phyloP scores from a whole-genome alignment of 2,113 vertebrate species.

The Donacobius atricapilla region DNA sequence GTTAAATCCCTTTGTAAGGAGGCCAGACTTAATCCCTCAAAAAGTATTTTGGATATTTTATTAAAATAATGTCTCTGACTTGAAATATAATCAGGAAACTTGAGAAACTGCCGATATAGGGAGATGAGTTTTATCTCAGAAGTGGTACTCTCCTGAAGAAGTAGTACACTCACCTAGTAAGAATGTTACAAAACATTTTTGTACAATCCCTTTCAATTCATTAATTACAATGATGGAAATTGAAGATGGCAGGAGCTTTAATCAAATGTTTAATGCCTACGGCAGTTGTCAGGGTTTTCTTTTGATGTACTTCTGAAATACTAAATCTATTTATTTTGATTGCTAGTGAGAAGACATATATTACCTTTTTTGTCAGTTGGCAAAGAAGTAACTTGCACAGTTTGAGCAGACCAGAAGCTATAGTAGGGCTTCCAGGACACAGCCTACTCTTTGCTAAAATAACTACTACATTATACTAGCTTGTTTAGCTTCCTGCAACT shows the following conservation, averaged over 20 bases:
- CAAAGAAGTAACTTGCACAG: background rate
- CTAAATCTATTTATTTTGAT: background rate
- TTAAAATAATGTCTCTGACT: background rate
- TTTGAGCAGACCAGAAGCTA: background rate
- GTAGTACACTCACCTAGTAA: background rate
- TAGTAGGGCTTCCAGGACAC: background rate
- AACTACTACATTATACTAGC: background rate
- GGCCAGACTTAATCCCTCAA: background rate
- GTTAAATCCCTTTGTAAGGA: background rate
- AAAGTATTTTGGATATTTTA: background rate
- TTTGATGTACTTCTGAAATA: conserved; percentile 11
- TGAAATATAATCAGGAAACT: background rate
- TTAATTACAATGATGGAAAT: background rate
- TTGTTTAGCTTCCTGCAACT: background rate
- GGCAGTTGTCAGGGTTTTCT: background rate
- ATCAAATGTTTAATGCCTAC: background rate
- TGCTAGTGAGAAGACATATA: background rate
- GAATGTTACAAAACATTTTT: background rate
- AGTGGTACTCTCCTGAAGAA: background rate
- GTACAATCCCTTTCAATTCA: background rate
- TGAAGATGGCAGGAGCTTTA: background rate
- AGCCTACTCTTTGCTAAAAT: background rate
- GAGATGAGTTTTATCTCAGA: background rate
- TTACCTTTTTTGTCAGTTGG: background rate
- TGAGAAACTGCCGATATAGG: background rate